Base-by-base conservation (phyloP, 2,888 invertebrate species). In the Dorcus hopei region DNA sequence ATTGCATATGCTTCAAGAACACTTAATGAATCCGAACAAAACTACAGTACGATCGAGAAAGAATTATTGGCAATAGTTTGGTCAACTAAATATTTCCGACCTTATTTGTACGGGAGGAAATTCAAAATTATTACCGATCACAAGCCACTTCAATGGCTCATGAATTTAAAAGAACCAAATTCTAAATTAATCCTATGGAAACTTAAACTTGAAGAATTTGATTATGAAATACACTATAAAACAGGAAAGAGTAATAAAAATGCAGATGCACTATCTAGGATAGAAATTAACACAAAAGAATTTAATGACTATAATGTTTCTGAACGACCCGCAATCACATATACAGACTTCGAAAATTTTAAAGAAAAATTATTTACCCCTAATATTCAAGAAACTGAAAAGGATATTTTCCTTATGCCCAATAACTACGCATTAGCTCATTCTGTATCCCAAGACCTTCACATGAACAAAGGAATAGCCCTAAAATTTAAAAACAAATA, bases 1-100 rank as follows among this genome's bases (percentile, higher is more conserved):
- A 38, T 59, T 7, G 55, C 56, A 2, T 57, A 42, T 47, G 55
- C 55, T 3, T 50, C 50, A n/a, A 43, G 60, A 33, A 52, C 59
- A 19, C 33, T 59, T 9, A 59, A 59, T n/a, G 23, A 33, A n/a
- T 33, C 51, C n/a, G 56, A 59, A 33, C 50, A 9, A n/a, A 42
- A 39, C 1, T 59, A 59, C 23, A 33, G 38, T 9, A 58, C 57
- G 2, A 59, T 16, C 8, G 7, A 33, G 7, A 33, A 33, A 33
- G 26, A 6, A 33, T 33, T 33, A 33, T 33, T 33, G 7, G 26
- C 5, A 33, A 33, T 33, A 33, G 26, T 33, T 33, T 33, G 26
- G 26, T 5, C 26, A 33, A 33, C 26, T 5, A 48, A 48, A 48
- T 23, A 23, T 6, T 48, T 48, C 9, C 48, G 16, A 11, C 48